These are phyloP conservation scores for Porites rus DNA, from an alignment of 92 coral and sea anemone genomes.

Conservation along the genomic window DNA sequence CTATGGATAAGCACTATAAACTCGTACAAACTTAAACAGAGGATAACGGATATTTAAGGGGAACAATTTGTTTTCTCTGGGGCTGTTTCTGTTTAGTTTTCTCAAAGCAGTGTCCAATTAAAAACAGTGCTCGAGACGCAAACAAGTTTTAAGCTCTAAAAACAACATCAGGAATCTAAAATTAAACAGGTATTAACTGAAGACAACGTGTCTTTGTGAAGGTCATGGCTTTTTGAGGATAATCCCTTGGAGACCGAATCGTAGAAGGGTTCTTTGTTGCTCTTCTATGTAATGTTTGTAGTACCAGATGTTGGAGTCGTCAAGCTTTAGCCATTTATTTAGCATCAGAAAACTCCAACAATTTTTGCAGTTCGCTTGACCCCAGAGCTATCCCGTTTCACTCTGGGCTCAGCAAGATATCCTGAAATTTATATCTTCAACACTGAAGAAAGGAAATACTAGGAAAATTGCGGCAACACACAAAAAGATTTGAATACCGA, in stretches of 20 bases:
- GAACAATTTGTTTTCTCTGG: not conserved
- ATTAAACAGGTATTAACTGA: conserved; percentile 14
- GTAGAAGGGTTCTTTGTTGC: not conserved
- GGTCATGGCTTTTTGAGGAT: not conserved
- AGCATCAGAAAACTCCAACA: not conserved
- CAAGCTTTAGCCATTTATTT: conserved; percentile 14
- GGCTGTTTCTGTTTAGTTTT: conserved; percentile 8
- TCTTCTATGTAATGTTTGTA: not conserved
- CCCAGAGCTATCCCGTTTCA: conserved; percentile 44
- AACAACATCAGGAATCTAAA: conserved; percentile 35
- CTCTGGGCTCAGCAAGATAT: conserved; percentile 38
- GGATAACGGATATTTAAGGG: conserved; percentile 2
- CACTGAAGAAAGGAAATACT: conserved; percentile 46
- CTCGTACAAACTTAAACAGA: not conserved
- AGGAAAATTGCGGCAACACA: conserved; percentile 32
- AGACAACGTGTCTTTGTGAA: conserved; percentile 30
- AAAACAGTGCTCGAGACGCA: conserved; percentile 28
- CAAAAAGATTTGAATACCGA: conserved; percentile 1
- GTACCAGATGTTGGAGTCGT: conserved; percentile 34
- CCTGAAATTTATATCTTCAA: conserved; percentile 41
- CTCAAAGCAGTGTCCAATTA: not conserved
- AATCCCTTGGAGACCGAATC: not conserved
- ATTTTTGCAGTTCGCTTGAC: conserved; percentile 11
- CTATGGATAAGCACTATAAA: conserved; percentile 2
- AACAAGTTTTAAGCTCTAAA: conserved; percentile 30